These are phyloP conservation scores for Coelinius sp. DNA, from an alignment of 2,888 invertebrate species.

Conservation along the genomic window DNA sequence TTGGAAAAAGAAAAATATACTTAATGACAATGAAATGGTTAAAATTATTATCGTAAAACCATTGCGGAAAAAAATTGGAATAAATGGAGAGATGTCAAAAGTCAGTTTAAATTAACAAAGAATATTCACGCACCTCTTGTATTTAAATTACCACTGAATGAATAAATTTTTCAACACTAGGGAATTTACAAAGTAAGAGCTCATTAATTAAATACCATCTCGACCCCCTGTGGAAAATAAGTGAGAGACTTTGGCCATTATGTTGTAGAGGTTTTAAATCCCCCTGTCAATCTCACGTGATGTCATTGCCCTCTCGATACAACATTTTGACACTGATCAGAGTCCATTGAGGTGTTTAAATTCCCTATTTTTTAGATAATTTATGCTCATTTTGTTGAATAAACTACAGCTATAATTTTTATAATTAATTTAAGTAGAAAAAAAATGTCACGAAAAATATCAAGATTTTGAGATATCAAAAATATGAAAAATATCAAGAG, in stretches of 20 bases:
- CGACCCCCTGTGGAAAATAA: background rate
- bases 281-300: background rate
- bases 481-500: too few species aligned
- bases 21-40: too few species aligned
- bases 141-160: background rate
- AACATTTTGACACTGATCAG: background rate
- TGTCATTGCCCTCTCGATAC: slow-evolving; percentile 1
- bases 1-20: too few species aligned
- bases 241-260: background rate
- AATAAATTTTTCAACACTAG: slow-evolving; percentile 6
- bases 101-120: slow-evolving; percentile 2
- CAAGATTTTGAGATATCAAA: background rate
- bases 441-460: too few species aligned
- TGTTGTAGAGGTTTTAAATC: background rate
- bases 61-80: background rate
- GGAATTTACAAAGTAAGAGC: background rate
- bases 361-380: background rate
- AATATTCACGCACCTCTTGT: slow-evolving; percentile 11
- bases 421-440: too few species aligned
- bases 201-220: background rate
- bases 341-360: background rate
- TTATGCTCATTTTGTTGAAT: background rate
- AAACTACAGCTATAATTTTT: background rate
- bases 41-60: background rate
- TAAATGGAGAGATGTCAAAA: background rate